Base-by-base conservation (phyloP, 30 jellyfish, hydroid and myxozoan species). In the Morbakka virulenta region DNA sequence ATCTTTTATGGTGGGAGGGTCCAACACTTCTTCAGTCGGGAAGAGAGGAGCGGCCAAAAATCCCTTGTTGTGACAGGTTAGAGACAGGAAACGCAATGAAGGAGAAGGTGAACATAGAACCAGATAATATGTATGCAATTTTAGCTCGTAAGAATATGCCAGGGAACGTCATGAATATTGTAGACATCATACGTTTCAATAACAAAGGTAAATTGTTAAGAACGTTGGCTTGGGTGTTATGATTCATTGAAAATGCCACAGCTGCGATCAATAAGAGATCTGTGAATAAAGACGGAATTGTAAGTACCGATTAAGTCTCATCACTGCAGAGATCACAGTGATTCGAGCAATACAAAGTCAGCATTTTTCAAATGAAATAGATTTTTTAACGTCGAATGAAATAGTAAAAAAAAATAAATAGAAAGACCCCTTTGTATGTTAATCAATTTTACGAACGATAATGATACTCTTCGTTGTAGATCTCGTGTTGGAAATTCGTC, bases 1-100 rank as follows among this genome's bases (percentile, higher is more conserved):
- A 64, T 79, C 50, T 52, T 48, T 64, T 49, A 47, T 79, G 83
- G 90, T 79, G 83, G 90, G 67, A 63, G 76, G 83, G 90, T 79
- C 90, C 90, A 62, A 53, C 34, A 53, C 33, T 79, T 32, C 2
- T 77, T 21, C 6, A 27, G 32, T 67, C 63, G 34, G 74, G 30
- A 24, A 28, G 64, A 11, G 87, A 75, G 41, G 41, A 17, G 20
- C 62, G 76, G 80, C 87, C 87, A 28, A 32, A 17, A 21, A 31
- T 21, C 28, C 72, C 83, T 23, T 2, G 74, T 28, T 27, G 28
- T 34, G 49, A 49, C 74, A 72, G 48, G 17, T 48, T 35, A 50
- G 83, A 71, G 48, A 28, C 49, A 21, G 83, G 48, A 71, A 71
- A 71, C 17, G 83, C 83, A 71, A 14, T 71, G 41, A 32, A 48